Evolutionary conservation across 2,113 vertebrate genomes (phyloP).

Genomic region (Caretta caretta): DNA sequence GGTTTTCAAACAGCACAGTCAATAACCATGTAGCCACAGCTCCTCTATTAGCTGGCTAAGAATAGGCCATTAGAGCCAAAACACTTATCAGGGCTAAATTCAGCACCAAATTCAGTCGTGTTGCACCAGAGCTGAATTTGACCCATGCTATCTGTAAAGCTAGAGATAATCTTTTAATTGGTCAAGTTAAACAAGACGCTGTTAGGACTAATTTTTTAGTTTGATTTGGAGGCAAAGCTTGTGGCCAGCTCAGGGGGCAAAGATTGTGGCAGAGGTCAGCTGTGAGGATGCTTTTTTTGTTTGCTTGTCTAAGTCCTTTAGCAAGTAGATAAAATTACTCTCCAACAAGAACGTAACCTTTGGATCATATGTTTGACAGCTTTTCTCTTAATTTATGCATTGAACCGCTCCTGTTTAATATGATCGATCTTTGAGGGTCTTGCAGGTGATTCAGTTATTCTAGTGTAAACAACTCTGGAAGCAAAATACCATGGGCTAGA

Average conservation of each 20-base stretch:
- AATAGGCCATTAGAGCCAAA: background rate
- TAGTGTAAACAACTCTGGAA: background rate
- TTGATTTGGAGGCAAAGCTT: background rate
- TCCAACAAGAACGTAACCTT: background rate
- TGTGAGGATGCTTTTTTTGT: background rate
- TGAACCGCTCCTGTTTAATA: background rate
- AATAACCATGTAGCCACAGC: background rate
- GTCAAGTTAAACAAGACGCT: background rate
- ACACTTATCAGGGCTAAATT: background rate
- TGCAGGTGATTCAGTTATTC: background rate
- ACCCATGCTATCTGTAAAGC: background rate
- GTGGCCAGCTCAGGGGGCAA: background rate
- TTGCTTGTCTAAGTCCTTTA: background rate
- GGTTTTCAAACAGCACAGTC: background rate
- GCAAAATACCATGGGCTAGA: background rate
- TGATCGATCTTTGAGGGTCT: background rate
- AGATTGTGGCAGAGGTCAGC: background rate
- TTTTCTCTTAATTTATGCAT: background rate
- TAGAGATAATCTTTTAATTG: background rate
- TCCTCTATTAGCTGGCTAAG: background rate
- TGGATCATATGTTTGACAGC: background rate
- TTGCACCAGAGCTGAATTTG: background rate
- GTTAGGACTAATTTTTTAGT: background rate
- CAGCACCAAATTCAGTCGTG: background rate
- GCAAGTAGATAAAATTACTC: background rate